phyloP scores from a whole-genome alignment of 2,888 invertebrate genomes.

The Ephialtes manifestator region DNA sequence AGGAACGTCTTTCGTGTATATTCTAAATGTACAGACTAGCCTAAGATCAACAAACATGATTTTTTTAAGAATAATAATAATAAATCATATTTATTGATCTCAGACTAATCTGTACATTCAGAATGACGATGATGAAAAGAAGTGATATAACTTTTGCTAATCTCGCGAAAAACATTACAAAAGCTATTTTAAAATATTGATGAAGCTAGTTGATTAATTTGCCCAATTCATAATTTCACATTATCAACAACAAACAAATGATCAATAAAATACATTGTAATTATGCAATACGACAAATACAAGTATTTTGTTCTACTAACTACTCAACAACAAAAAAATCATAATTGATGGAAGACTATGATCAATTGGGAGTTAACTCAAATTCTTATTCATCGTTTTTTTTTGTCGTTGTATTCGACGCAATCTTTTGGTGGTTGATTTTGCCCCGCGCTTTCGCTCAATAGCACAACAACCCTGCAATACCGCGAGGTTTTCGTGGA shows the following conservation, averaged over 20 bases:
- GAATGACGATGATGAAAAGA: too few species aligned
- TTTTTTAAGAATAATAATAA: too few species aligned
- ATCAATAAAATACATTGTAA: neutral
- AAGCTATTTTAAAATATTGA: neutral
- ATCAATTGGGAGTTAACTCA: neutral
- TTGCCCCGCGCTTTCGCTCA: slow-evolving; percentile 78
- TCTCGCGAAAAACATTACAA: neutral
- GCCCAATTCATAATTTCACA: neutral
- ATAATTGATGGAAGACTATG: neutral
- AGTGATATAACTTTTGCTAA: too few species aligned
- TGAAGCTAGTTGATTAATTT: neutral
- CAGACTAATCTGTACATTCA: too few species aligned
- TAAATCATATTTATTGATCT: too few species aligned
- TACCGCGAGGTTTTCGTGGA: slow-evolving; percentile 68
- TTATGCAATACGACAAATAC: neutral
- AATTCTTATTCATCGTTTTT: neutral
- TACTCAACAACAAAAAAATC: neutral
- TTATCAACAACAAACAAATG: neutral
- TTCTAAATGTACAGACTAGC: too few species aligned
- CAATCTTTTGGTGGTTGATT: slow-evolving; percentile 42
- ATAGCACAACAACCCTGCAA: slow-evolving; percentile 56
- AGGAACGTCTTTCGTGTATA: too few species aligned
- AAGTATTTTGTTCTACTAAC: neutral
- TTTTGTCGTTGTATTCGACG: slow-evolving; percentile 14
- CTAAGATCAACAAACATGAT: too few species aligned